Evolutionary conservation across 53 echinoderm and acorn worm genomes (phyloP), one percentile per base, ranked within the genome.

Genomic region (Hippasteria phrygiana): DNA sequence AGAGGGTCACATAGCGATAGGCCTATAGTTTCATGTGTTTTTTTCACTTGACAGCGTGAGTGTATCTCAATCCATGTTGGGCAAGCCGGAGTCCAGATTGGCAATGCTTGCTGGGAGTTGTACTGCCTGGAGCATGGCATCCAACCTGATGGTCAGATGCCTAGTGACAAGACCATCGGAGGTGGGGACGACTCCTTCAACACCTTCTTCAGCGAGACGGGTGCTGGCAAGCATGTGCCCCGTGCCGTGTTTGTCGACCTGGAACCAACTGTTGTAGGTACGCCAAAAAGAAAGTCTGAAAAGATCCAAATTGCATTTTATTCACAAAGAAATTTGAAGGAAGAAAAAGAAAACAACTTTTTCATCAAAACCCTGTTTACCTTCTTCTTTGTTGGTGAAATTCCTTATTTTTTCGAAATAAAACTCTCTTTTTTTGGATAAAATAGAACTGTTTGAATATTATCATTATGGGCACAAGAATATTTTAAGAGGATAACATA

Each of bases 101-200:
- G 94, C 74, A 94, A 94, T 87, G 94, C 92, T n/a, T 94, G 94
- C 87, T 94, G 94, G 94, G 94, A 94, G 87, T 69, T 94, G 80
- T 94, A 94, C 92, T 94, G 94, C 76, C 87, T 94, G 92, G 94
- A 94, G 80, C 94, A 94, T 64, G 94, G 94, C 69, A 94, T 94
- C 92, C 94, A 94, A 59, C 83, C 87, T 50, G 94, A 94, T 71
- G 93, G 93, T 79, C 91, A 93, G 93, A 96, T 96, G 96, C 96
- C 96, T 64, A 94, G 93, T 62, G 96, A 96, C 69, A 91, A 93
- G 76, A 93, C 96, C 87, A 89, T 93, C 43, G 96, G 91, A 36
- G 88, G 88, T 24, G 88, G 91, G 13, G 88, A 79, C 6, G 91
- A 91, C 54, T 88, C 91, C 40, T 91, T 91, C 78, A 91, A 91